Base-by-base conservation (phyloP, 2,888 invertebrate species). In the Elaeidobius kamerunicus region DNA sequence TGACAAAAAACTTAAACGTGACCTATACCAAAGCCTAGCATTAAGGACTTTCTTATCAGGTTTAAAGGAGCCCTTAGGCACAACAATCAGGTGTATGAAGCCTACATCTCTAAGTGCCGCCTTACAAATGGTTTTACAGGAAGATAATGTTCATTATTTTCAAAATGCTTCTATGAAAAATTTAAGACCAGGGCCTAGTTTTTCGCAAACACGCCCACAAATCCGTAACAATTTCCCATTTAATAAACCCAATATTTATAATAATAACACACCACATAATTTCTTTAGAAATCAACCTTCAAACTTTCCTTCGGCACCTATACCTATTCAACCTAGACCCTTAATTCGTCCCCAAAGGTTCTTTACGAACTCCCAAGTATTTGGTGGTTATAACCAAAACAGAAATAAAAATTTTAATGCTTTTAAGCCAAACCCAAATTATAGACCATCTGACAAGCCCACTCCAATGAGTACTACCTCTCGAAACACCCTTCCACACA, bases 21-120 rank as follows among this genome's bases (percentile, higher is more conserved):
- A 14, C 7, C 16, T 36, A 15, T 36, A 35, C 28, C 32, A 39
- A 14, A 16, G 54, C 17, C 23, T 55, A 38, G 38, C 55, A 17
- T 16, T 48, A 1, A 43, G 48, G 49, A 56, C 43, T 11, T 55
- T 19, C 42, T 23, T 23, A 9, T 23, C 55, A 1, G 54, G 57
- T n/a, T 41, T 55, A 42, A 35, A 34, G 43, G 50, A 58, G 36
- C 53, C 58, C 36, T 30, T 57, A 18, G 55, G 53, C 7, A 58
- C 45, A 14, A 55, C 52, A n/a, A 58, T 56, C 19, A 20, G 49
- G 11, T 56, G 56, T 42, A 56, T 46, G 53, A 20, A 28, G 9
- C 55, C 53, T 12, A 49, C n/a, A 23, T 12, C 41, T 39, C 15
- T 56, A 18, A 14, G n/a, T 16, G 48, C 48, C 35, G 44, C 41